Evolutionary conservation across 2,888 invertebrate genomes (phyloP).

Genomic region (Crossocerus cetratus): DNA sequence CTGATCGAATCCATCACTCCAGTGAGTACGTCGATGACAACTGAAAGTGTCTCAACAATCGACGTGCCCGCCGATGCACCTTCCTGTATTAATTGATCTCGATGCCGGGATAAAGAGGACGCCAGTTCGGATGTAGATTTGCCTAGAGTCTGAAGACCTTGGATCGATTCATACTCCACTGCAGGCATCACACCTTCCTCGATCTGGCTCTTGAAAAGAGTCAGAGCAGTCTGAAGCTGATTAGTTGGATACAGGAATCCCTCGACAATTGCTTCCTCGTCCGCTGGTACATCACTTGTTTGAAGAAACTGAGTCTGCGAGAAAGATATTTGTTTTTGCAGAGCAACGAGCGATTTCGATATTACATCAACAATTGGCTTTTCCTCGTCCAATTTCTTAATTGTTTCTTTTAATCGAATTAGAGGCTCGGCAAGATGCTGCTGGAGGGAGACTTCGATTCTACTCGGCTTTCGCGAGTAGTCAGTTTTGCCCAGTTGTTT

Average conservation of each 20-base stretch:
- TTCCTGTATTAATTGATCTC: slow-evolving; percentile 61
- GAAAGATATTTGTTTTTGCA: slow-evolving; percentile 68
- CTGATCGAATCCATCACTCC: slow-evolving; percentile 60
- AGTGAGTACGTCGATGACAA: slow-evolving; percentile 65
- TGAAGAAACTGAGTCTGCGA: slow-evolving; percentile 65
- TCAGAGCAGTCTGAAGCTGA: slow-evolving; percentile 65
- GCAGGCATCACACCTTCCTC: slow-evolving; percentile 31
- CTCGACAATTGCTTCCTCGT: slow-evolving; percentile 72
- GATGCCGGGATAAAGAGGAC: slow-evolving; percentile 59
- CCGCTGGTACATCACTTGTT: slow-evolving; percentile 60
- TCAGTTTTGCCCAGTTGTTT: slow-evolving; percentile 62
- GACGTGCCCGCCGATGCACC: slow-evolving; percentile 64
- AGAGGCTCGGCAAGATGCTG: slow-evolving; percentile 57
- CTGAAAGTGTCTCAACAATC: slow-evolving; percentile 69
- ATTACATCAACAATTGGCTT: slow-evolving; percentile 56
- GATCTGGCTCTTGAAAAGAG: slow-evolving; percentile 53
- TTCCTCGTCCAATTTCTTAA: slow-evolving; percentile 60
- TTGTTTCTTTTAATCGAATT: slow-evolving; percentile 57
- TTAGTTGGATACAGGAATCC: slow-evolving; percentile 72
- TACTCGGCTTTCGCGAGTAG: slow-evolving; percentile 56
- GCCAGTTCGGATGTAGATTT: slow-evolving; percentile 62
- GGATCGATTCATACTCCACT: slow-evolving; percentile 36
- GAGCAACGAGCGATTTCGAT: slow-evolving; percentile 65
- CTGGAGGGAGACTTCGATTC: slow-evolving; percentile 48
- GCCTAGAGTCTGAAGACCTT: slow-evolving; percentile 59